Conservation (phyloP, 2,113 vertebrate genomes). For the western clawed frog (Xenopus tropicalis) region UCB_Xtro_10.0 CM004443.2:171365001-171365500, state of each 20-base stretch:
- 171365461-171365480: constrained; percentile 56
- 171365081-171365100: too few species aligned
- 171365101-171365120: too few species aligned
- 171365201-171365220: too few species aligned
- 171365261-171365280: constrained; percentile 18
- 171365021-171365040: too few species aligned
- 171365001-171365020: too few species aligned
- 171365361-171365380: constrained; percentile 63
- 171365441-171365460: constrained; percentile 54
- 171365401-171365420: constrained; percentile 53
- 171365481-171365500: constrained; percentile 35
- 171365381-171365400: constrained; percentile 50
- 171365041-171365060: too few species aligned
- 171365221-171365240: too few species aligned
- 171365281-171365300: constrained; percentile 22
- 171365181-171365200: too few species aligned
- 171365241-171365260: background rate
- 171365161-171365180: too few species aligned
- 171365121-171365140: too few species aligned
- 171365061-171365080: too few species aligned
- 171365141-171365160: too few species aligned
- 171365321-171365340: constrained; percentile 53
- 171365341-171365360: constrained; percentile 36
- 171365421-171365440: constrained; percentile 61
- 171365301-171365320: constrained; percentile 56